These are phyloP conservation scores for Thryonomys swinderianus DNA, from an alignment of 2,113 vertebrate genomes.

Conservation along the genomic window DNA sequence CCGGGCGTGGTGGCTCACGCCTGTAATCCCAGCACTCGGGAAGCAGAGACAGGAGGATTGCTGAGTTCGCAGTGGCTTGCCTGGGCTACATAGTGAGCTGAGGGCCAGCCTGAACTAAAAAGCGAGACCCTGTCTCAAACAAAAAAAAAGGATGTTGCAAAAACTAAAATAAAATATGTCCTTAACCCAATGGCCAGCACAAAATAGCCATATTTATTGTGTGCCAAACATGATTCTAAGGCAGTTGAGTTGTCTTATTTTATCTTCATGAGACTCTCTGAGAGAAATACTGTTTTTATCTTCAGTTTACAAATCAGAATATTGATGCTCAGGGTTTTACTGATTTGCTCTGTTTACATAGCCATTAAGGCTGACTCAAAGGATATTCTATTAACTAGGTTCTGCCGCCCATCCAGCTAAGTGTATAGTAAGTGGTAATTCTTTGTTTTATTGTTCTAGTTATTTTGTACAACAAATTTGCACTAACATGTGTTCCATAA, in stretches of 20 bases:
- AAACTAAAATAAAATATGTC: constrained; percentile 22
- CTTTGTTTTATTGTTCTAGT: background rate
- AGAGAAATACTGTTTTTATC: background rate
- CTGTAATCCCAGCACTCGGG: no score
- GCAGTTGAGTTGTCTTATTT: background rate
- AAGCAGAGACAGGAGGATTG: no score
- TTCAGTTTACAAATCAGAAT: constrained; percentile 25
- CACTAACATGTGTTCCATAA: background rate
- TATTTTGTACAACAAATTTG: constrained; percentile 20
- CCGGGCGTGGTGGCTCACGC: no score
- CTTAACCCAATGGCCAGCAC: background rate
- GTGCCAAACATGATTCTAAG: background rate
- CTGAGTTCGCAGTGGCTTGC: no score
- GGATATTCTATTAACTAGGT: background rate
- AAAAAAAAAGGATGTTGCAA: background rate
- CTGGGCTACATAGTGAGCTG: no score
- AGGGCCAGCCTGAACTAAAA: no score
- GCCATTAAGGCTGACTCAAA: background rate
- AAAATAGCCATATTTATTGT: background rate
- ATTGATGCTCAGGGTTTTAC: background rate
- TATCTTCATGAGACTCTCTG: background rate
- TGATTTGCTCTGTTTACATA: background rate
- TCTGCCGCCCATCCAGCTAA: background rate
- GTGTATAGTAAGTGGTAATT: background rate
- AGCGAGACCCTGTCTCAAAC: no score